phyloP scores from a whole-genome alignment of 1,140 invertebrate species.

The Eriosoma lanigerum region DNA sequence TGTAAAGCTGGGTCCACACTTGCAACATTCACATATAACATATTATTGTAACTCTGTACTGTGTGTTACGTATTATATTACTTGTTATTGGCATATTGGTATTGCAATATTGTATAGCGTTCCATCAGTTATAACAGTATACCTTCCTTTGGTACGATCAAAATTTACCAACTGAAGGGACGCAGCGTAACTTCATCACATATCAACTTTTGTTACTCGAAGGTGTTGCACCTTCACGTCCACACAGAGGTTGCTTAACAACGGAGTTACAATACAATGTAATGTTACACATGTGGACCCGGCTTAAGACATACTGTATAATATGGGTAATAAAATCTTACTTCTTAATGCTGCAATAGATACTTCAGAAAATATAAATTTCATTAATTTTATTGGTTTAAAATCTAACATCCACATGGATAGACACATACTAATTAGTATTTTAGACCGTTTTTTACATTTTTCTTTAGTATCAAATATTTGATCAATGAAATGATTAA shows the following conservation, averaged over 20 bases:
- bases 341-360: slow-evolving; percentile 30
- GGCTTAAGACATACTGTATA: too few species aligned
- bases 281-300: too few species aligned
- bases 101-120: too few species aligned
- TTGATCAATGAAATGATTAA: background rate
- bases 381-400: background rate
- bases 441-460: slow-evolving; percentile 25
- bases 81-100: too few species aligned
- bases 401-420: slow-evolving; percentile 38
- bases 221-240: slow-evolving; percentile 1
- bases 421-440: slow-evolving; percentile 29
- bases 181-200: background rate
- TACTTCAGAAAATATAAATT: slow-evolving; percentile 16
- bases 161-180: background rate
- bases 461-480: slow-evolving; percentile 31
- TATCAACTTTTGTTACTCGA: slow-evolving; percentile 12
- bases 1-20: too few species aligned
- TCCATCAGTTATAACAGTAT: too few species aligned
- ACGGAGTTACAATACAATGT: background rate
- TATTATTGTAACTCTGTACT: too few species aligned
- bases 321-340: background rate
- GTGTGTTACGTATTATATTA: too few species aligned
- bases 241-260: background rate
- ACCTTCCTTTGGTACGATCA: too few species aligned
- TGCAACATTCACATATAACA: too few species aligned